Conservation (phyloP, 2,797 vertebrate species). For the Bryconaethiops microstoma region DNA sequence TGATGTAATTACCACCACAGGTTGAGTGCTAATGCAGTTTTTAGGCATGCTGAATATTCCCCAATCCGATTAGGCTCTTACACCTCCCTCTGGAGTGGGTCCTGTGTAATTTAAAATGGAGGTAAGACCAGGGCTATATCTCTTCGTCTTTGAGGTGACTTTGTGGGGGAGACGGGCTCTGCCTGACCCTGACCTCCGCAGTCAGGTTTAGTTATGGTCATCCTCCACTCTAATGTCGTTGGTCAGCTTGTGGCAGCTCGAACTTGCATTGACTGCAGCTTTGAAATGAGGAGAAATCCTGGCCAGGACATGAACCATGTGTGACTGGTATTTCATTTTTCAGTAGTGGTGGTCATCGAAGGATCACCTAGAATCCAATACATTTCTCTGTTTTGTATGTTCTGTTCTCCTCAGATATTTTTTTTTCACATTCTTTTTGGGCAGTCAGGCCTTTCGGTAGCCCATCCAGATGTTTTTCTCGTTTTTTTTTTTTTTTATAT, state of each 20-base stretch:
- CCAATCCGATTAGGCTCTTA: conserved; percentile 73
- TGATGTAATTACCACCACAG: conserved; percentile 80
- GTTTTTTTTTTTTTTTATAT: conserved; percentile 12
- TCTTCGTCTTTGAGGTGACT: conserved; percentile 67
- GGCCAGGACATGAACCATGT: neutral
- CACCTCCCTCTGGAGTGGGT: conserved; percentile 68
- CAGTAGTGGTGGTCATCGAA: neutral
- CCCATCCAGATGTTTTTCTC: neutral
- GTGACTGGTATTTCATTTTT: conserved; percentile 14
- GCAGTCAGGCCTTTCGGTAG: neutral
- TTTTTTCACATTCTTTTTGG: neutral
- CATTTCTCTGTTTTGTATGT: neutral
- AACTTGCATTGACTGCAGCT: conserved; percentile 42
- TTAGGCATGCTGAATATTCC: conserved; percentile 73
- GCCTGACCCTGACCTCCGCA: conserved; percentile 48
- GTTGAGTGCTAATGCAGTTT: conserved; percentile 80
- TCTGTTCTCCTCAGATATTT: neutral
- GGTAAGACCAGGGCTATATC: conserved; percentile 46
- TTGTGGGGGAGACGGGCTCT: conserved; percentile 49
- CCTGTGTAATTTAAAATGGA: conserved; percentile 59
- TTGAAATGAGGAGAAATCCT: conserved; percentile 18
- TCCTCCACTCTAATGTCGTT: conserved; percentile 32
- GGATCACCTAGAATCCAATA: neutral
- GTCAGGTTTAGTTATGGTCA: conserved; percentile 52
- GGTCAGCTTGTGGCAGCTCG: conserved; percentile 35